Base-by-base conservation (phyloP, 2,888 invertebrate species). In the Eupithecia pulchellata region DNA sequence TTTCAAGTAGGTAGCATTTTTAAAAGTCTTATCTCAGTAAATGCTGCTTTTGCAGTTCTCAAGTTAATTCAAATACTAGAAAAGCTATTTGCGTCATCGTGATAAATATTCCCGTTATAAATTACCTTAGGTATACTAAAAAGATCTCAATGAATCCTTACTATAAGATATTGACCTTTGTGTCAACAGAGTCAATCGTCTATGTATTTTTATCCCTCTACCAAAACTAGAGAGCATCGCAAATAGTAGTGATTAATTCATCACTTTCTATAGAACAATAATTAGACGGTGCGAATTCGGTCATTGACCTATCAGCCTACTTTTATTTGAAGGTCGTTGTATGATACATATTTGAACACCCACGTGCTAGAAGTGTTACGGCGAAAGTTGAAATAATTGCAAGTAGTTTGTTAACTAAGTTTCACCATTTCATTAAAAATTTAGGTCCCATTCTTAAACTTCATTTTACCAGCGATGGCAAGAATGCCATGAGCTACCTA, bases 191-290 rank as follows among this genome's bases (percentile, higher is more conserved):
- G 8, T n/a, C 42, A 8, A n/a, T 65, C 65, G 58, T 66, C 65
- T 63, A 14, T 66, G 58, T 34, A 14, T 66, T 63, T 34, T 32
- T 58, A 72, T 42, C 65, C 63, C 36, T 47, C 52, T 66, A 13
- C 20, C 11, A 42, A n/a, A 61, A 79, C 85, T 84, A 75, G 79
- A 82, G 79, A 84, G 78, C 81, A 80, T 81, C 76, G 85, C 85
- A 90, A 88, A 86, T 82, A 88, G 83, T 87, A 32, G 3, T 27
- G 89, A 91, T 91, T 91, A 90, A 89, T 89, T 87, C 87, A 85
- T 89, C 89, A 90, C 92, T 93, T 93, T 93, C 92, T 88, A 85
- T 85, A n/a, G n/a, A n/a, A 78, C 78, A 76, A 76, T 79, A 78
- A 82, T 82, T 81, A 80, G 78, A 75, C 66, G 77, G 74, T 78